phyloP scores from a whole-genome alignment of 2,888 invertebrate genomes.

The Gnatocerus cornutus region DNA sequence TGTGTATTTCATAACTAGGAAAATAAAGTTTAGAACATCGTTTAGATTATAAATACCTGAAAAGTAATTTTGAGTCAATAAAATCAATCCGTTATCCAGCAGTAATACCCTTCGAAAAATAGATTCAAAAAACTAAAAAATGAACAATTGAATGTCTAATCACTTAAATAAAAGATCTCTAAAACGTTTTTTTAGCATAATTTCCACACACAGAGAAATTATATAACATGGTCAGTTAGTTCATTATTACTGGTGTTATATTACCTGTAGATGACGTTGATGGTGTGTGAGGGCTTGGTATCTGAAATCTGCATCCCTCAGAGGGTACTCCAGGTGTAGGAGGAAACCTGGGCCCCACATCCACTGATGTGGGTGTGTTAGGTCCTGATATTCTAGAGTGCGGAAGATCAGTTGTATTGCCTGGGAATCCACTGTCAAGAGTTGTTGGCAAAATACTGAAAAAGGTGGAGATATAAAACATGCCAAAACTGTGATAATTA shows the following conservation, averaged over 20 bases:
- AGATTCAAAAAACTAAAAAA: too few species aligned
- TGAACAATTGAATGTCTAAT: too few species aligned
- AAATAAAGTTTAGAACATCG: too few species aligned
- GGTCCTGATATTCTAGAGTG: conserved; percentile 71
- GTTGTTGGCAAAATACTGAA: conserved; percentile 66
- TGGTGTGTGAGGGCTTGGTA: conserved; percentile 73
- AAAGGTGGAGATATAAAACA: not conserved
- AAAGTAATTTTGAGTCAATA: too few species aligned
- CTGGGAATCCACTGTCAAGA: conserved; percentile 69
- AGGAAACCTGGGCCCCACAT: conserved; percentile 70
- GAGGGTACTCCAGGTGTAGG: conserved; percentile 66
- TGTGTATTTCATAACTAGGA: too few species aligned
- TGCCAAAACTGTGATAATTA: not conserved
- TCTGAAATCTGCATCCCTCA: conserved; percentile 72
- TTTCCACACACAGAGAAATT: too few species aligned
- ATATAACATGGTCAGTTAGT: too few species aligned
- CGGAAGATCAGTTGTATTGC: conserved; percentile 66
- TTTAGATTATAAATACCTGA: too few species aligned
- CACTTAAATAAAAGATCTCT: too few species aligned
- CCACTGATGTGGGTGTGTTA: conserved; percentile 73
- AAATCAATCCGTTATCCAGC: too few species aligned
- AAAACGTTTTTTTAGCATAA: too few species aligned
- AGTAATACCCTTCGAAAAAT: too few species aligned
- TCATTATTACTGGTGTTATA: not conserved
- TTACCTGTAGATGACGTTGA: conserved; percentile 61